Percentiles rank a stretch among this genome's conserved stretches.
These are phyloP conservation scores for Seira musarum DNA, from an alignment of 2,888 invertebrate genomes.

Conservation along the genomic window DNA sequence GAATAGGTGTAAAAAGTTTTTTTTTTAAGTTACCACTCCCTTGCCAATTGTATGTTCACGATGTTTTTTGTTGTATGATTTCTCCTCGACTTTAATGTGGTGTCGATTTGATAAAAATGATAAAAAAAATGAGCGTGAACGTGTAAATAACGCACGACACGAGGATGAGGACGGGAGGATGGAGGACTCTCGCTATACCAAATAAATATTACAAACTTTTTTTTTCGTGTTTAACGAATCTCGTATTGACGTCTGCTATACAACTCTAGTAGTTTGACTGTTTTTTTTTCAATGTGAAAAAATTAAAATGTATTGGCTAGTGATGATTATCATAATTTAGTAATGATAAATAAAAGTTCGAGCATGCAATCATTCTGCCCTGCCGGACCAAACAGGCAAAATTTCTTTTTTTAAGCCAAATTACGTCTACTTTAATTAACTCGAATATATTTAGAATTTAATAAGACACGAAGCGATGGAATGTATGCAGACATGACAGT, in stretches of 20 bases:
- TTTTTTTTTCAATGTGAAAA: background rate
- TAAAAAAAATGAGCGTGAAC: conserved; percentile 6
- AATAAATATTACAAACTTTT: background rate
- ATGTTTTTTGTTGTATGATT: background rate
- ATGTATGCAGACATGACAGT: background rate
- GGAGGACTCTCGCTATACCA: too few species aligned
- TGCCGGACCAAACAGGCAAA: background rate
- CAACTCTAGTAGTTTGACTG: too few species aligned
- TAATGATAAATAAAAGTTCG: conserved; percentile 14
- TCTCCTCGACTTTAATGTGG: background rate
- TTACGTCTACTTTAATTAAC: background rate
- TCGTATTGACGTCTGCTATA: background rate
- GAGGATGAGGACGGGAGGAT: background rate
- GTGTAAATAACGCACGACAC: conserved; percentile 9
- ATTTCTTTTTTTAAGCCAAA: background rate
- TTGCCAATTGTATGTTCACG: background rate
- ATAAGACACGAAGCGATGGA: background rate
- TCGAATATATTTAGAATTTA: background rate
- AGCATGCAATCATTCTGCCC: background rate
- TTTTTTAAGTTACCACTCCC: background rate
- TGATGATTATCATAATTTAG: conserved; percentile 12
- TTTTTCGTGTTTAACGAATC: background rate
- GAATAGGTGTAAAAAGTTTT: background rate
- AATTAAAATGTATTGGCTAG: background rate
- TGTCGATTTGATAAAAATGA: conserved; percentile 10